These are phyloP conservation scores for Chrysomela aeneicollis DNA, from an alignment of 2,888 invertebrate genomes.

Conservation along the genomic window DNA sequence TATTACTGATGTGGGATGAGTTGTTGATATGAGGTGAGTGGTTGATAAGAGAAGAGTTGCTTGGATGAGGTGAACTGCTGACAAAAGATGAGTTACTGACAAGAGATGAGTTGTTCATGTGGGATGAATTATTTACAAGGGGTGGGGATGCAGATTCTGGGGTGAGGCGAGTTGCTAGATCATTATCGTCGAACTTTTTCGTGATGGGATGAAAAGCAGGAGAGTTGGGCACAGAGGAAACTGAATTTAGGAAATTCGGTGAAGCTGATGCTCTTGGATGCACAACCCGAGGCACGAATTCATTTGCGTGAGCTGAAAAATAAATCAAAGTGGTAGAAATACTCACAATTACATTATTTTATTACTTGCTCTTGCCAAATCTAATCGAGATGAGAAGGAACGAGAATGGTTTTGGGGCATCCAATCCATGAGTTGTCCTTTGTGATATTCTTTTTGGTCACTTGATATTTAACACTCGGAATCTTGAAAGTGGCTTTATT, in stretches of 20 bases:
- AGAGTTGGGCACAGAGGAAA: constrained; percentile 48
- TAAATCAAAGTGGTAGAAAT: constrained; percentile 25
- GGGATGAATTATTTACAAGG: constrained; percentile 52
- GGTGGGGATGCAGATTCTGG: constrained; percentile 53
- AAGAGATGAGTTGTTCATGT: constrained; percentile 4
- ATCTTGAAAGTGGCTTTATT: constrained; percentile 21
- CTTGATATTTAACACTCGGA: constrained; percentile 36
- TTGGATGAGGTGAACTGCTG: constrained; percentile 48
- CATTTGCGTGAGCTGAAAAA: constrained; percentile 46
- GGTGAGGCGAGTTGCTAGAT: constrained; percentile 38
- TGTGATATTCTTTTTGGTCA: constrained; percentile 25
- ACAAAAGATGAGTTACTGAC: neutral
- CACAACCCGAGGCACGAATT: constrained; percentile 48
- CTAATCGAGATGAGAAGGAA: constrained; percentile 46
- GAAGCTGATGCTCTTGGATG: constrained; percentile 50
- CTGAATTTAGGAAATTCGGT: constrained; percentile 60
- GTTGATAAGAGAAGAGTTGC: constrained; percentile 36
- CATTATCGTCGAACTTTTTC: constrained; percentile 47
- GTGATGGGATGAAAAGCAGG: constrained; percentile 48
- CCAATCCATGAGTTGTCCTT: constrained; percentile 47
- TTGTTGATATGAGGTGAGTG: constrained; percentile 50
- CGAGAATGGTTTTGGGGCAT: constrained; percentile 47
- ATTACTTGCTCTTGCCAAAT: constrained; percentile 48
- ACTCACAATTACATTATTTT: constrained; percentile 16
- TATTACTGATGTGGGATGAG: neutral